Percentiles rank a stretch among this genome's conserved stretches.
Evolutionary conservation across 2,113 vertebrate species (phyloP).

Genomic region (Sisor rabdophorus): DNA sequence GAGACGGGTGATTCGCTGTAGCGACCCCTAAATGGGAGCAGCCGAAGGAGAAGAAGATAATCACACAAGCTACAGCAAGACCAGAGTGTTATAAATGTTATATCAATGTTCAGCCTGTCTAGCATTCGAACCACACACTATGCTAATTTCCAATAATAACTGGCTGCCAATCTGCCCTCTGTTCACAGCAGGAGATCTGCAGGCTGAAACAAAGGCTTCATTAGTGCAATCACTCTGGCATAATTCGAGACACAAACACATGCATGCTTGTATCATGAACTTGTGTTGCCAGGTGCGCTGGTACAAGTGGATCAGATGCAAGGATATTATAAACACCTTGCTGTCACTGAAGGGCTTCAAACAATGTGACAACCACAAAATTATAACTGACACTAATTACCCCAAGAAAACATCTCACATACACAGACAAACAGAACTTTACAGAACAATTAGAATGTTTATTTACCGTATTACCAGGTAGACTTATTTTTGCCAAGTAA

Average conservation of each 20-base stretch:
- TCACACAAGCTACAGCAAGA: no score
- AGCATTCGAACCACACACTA: neutral
- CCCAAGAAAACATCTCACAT: no score
- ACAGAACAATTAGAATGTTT: no score
- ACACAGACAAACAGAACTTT: no score
- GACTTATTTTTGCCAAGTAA: no score
- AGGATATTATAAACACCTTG: neutral
- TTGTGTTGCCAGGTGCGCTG: neutral
- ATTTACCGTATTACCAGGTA: no score
- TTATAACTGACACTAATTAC: neutral
- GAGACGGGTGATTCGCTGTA: no score
- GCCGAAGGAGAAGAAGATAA: no score
- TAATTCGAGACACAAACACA: conserved; percentile 5
- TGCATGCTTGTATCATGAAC: neutral
- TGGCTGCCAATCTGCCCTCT: neutral
- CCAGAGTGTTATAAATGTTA: no score
- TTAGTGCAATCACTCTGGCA: conserved; percentile 16
- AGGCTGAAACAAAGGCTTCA: conserved; percentile 9
- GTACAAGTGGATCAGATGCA: neutral
- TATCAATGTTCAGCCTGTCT: neutral
- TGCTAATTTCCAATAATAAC: conserved; percentile 4
- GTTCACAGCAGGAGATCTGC: conserved; percentile 9
- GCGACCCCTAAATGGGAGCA: no score
- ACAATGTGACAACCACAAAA: neutral
- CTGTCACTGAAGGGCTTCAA: neutral